phyloP scores from a whole-genome alignment of 2,113 vertebrate genomes.

The Collichthys lucidus region DNA sequence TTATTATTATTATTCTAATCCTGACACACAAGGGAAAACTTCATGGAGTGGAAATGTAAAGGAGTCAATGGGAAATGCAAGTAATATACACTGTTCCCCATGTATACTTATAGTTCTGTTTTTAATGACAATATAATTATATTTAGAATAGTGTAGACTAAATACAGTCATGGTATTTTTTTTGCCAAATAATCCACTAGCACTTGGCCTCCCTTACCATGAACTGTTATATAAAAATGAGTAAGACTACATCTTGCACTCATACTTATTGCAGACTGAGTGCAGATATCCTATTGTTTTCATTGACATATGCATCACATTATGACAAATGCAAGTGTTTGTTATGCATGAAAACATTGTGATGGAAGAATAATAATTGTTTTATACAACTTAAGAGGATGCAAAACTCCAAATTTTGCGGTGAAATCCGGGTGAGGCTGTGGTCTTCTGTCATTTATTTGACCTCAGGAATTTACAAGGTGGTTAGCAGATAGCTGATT shows the following conservation, averaged over 20 bases:
- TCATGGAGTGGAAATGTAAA: neutral
- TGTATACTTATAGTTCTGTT: neutral
- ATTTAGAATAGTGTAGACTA: neutral
- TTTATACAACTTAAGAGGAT: slow-evolving; percentile 19
- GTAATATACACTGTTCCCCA: neutral
- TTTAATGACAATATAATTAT: neutral
- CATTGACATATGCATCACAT: slow-evolving; percentile 15
- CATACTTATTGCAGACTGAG: slow-evolving; percentile 3
- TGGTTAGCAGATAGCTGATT: slow-evolving; percentile 50
- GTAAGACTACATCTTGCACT: slow-evolving; percentile 21
- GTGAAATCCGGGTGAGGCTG: slow-evolving; percentile 33
- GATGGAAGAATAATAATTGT: slow-evolving; percentile 16
- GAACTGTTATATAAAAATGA: slow-evolving; percentile 11
- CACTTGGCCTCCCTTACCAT: neutral
- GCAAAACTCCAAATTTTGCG: slow-evolving; percentile 8
- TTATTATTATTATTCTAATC: neutral
- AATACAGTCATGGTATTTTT: neutral
- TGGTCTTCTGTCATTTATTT: slow-evolving; percentile 34
- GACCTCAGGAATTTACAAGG: slow-evolving; percentile 28
- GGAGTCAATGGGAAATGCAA: neutral
- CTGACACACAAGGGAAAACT: neutral
- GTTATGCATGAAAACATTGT: slow-evolving; percentile 21
- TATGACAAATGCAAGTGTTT: slow-evolving; percentile 15
- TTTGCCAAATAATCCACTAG: neutral
- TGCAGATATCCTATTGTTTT: slow-evolving; percentile 25